These are phyloP conservation scores for Macroglossus sobrinus DNA, from an alignment of 2,113 vertebrate genomes.

Conservation along the genomic window DNA sequence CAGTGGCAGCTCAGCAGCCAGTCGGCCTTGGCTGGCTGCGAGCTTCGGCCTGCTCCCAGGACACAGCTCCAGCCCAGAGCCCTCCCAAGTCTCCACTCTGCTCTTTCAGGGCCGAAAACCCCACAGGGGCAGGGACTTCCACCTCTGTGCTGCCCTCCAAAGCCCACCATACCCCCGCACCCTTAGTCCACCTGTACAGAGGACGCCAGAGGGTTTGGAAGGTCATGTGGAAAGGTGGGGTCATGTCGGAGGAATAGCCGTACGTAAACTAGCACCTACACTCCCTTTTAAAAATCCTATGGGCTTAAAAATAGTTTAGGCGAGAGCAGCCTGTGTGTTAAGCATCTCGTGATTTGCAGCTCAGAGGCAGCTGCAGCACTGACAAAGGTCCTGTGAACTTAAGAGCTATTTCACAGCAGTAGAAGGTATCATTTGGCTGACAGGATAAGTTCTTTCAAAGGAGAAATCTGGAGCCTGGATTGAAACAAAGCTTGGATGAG, in stretches of 20 bases:
- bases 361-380: background rate
- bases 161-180: background rate
- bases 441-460: background rate
- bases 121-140: background rate
- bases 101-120: background rate
- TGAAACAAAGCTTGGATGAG: background rate
- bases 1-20: background rate
- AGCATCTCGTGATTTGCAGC: background rate
- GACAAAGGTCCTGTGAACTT: background rate
- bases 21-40: fast-evolving
- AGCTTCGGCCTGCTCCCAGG: no score
- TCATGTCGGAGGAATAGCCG: background rate
- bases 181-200: background rate
- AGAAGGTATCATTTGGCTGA: background rate
- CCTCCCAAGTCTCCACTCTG: background rate
- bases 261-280: background rate
- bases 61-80: fast-evolving
- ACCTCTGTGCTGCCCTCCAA: background rate
- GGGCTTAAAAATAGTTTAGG: background rate
- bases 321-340: background rate
- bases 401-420: no score
- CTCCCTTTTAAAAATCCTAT: background rate
- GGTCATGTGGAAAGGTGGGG: background rate
- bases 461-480: background rate
- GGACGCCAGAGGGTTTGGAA: background rate